These are phyloP conservation scores for Aldrovandia affinis DNA, from an alignment of 2,797 vertebrate genomes.

Conservation along the genomic window DNA sequence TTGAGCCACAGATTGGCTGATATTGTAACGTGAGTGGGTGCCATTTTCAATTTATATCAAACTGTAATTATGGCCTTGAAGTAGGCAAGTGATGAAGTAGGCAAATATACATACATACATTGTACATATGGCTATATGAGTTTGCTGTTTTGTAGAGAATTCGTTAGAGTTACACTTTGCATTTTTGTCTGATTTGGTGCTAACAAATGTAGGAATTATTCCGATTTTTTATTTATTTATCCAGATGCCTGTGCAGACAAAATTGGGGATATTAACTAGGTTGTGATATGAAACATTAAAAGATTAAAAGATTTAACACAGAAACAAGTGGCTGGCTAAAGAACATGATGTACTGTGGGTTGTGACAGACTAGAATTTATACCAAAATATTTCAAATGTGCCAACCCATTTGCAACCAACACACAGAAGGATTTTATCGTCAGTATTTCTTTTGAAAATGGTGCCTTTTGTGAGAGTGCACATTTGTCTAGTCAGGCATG, in stretches of 20 bases:
- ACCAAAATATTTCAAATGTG: neutral
- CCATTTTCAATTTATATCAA: neutral
- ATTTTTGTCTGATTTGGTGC: neutral
- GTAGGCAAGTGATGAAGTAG: neutral
- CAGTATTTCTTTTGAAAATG: conserved; percentile 5
- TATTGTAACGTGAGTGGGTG: neutral
- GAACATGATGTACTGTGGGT: neutral
- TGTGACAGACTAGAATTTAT: conserved; percentile 1
- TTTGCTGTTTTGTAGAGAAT: neutral
- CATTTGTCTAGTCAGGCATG: neutral
- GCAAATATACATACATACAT: neutral
- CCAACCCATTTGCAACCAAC: neutral
- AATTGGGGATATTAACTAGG: neutral
- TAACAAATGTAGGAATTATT: neutral
- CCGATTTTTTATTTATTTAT: neutral
- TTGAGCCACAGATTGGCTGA: neutral
- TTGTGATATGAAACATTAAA: neutral
- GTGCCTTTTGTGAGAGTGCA: neutral
- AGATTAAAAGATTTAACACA: neutral
- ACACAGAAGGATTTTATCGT: neutral
- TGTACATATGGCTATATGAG: neutral
- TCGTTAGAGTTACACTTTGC: neutral
- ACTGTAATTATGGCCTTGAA: neutral
- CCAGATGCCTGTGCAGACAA: neutral
- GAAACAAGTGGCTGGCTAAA: neutral